Evolutionary conservation across 2,113 vertebrate genomes (phyloP).

Genomic region (Larimichthys polyactis): DNA sequence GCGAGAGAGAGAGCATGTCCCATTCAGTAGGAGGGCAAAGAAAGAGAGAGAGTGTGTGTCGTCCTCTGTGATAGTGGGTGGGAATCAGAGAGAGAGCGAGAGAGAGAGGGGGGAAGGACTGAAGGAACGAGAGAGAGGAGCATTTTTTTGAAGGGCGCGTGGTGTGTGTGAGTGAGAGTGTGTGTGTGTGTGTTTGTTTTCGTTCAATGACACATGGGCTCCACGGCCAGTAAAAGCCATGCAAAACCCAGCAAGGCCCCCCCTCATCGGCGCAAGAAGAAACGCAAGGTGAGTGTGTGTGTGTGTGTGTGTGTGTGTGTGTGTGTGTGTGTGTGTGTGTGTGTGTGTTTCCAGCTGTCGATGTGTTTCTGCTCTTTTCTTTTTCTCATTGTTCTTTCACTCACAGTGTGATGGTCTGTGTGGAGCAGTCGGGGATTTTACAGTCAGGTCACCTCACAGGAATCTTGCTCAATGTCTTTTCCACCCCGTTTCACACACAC

Average conservation of each 20-base stretch:
- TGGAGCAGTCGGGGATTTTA: background rate
- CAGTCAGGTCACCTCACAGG: background rate
- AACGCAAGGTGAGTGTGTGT: slow-evolving; percentile 63
- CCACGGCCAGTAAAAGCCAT: slow-evolving; percentile 61
- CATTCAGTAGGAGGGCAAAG: slow-evolving; percentile 12
- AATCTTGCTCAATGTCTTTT: background rate
- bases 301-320: background rate
- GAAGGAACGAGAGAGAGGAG: background rate
- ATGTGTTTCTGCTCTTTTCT: background rate
- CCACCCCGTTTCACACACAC: background rate
- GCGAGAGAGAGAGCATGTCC: background rate
- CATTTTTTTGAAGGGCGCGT: background rate
- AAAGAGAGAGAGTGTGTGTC: background rate
- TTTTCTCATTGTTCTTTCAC: background rate
- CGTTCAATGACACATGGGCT: slow-evolving; percentile 59
- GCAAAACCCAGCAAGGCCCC: slow-evolving; percentile 9
- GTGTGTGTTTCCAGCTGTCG: background rate
- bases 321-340: background rate
- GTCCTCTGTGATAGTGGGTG: background rate
- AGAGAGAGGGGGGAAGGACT: background rate
- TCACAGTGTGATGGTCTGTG: background rate
- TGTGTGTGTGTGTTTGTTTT: background rate
- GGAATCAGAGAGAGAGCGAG: background rate
- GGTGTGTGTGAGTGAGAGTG: background rate
- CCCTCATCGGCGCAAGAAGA: slow-evolving; percentile 55